Evolutionary conservation across 2,797 vertebrate genomes (phyloP), one percentile per base, ranked within the genome.

Genomic region (Sebastes iracundus): DNA sequence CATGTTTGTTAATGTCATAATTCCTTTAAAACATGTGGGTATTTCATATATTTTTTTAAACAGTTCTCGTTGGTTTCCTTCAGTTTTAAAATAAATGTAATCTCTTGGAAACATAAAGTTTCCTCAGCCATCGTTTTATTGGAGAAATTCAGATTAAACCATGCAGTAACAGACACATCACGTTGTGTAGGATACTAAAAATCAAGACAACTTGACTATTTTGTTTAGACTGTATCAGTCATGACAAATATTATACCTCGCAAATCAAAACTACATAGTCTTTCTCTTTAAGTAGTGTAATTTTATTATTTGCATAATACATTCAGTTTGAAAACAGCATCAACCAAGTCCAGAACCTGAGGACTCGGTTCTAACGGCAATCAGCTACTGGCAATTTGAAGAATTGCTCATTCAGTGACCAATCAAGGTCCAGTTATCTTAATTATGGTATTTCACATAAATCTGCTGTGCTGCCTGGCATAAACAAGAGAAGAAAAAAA

Each of bases 221-320:
- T 4, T 10, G 7, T 60, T 75, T 65, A 46, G 9, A 52, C 20
- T 22, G 25, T 1, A 68, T 52, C 35, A 38, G 22, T 58, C 27
- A 65, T 75, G 22, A 30, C 4, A 27, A 62, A 42, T 56, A 42
- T 10, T 8, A 27, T 5, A 75, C 5, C 16, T 28, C 2, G 18
- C 20, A 46, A 46, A 82, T 59, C 5, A 53, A 75, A 78, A 74
- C 6, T 1, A 63, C 25, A 75, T 8, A 75, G 27, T 58, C 18
- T 42, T 65, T 9, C n/a, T 70, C 33, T 73, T 80, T 77, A 72
- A 87, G 74, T 89, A 65, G 72, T 92, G 79, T 90, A 2, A 77
- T 86, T 91, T 92, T 93, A 91, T 90, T 93, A 92, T 93, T 93
- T 94, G 88, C 93, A 95, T 95, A 91, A 93, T 95, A 96, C 95